Evolutionary conservation across 2,797 vertebrate genomes (phyloP).

Genomic region (Myotis planiceps): DNA sequence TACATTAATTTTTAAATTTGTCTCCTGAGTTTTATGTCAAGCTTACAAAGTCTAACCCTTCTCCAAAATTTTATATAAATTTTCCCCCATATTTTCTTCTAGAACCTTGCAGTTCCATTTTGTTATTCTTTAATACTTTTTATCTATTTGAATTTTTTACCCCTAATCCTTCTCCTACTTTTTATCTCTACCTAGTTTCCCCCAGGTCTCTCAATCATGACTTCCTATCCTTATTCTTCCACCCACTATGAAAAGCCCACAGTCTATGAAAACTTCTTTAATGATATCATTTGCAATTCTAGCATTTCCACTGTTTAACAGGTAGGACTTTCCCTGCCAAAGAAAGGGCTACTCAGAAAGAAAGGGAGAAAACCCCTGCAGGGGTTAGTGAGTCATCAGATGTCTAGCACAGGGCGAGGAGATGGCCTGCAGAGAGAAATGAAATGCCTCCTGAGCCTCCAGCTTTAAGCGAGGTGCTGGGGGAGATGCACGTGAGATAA

Average conservation of each 20-base stretch:
- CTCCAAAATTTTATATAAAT: neutral
- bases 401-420: neutral
- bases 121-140: neutral
- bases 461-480: neutral
- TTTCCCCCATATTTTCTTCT: neutral
- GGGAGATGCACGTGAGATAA: neutral
- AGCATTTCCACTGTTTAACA: neutral
- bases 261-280: neutral
- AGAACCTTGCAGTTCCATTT: neutral
- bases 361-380: neutral
- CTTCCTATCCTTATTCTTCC: neutral
- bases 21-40: neutral
- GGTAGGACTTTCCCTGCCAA: neutral
- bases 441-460: neutral
- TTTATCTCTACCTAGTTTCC: neutral
- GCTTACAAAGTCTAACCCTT: constrained; percentile 1
- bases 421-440: neutral
- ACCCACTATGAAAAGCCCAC: neutral
- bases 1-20: constrained; percentile 14
- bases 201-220: neutral
- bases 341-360: neutral
- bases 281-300: neutral
- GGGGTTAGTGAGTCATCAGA: neutral
- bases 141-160: neutral
- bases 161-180: neutral